Evolutionary conservation across 1,140 invertebrate species (phyloP), one percentile per base, ranked within the genome.

Genomic region (Lerema accius): DNA sequence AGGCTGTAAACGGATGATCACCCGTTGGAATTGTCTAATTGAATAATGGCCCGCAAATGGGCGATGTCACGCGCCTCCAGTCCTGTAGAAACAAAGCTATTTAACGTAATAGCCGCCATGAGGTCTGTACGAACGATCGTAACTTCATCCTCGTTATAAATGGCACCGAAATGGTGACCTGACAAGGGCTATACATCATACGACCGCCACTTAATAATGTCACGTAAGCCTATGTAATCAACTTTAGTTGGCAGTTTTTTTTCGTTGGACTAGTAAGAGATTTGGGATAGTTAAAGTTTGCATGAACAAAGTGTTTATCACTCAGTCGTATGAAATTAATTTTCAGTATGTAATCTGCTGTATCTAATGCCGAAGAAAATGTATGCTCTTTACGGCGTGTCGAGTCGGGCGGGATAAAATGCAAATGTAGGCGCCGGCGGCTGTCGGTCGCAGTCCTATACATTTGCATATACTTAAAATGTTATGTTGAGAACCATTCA

Each of bases 41-140:
- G 56, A 40, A 40, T 66, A 66, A 66, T 66, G 35, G 56, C 17
- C 50, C 5, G 15, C 53, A 50, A 55, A 63, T 19, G 51, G 26
- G 46, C n/a, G 1, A 17, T 37, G 35, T 51, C 35, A 45, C 49
- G 39, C 49, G 49, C 42, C 39, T 42, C 37, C 56, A 56, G 64
- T 56, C 64, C 55, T 23, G 19, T 23, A 23, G 5, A 23, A 23
- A 23, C 19, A 23, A 23, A 23, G 19, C 19, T 23, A 23, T 23
- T 23, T 15, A 11, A 43, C 40, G 9, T 17, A 16, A 15, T 43
- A 9, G 6, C 40, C 6, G 16, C n/a, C n/a, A n/a, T n/a, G n/a
- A n/a, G n/a, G n/a, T n/a, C n/a, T 16, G 4, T n/a, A 13, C n/a
- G 16, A 40, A 7, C 37, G 6, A 53, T 23, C 4, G 15, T 37